Conservation (phyloP, 2,113 vertebrate genomes). For the Nicator chloris region DNA sequence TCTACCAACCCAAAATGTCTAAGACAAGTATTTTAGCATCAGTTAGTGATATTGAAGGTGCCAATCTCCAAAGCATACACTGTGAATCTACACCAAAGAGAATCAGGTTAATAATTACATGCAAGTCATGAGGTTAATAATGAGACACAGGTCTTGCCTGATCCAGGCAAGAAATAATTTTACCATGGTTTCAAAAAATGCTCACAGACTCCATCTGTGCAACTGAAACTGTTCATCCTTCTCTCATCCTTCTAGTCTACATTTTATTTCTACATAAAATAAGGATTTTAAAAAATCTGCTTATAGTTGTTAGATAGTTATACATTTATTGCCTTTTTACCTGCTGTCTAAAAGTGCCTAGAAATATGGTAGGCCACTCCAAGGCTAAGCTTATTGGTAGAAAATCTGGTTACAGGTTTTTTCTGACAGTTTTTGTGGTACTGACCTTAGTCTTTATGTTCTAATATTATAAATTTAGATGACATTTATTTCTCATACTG, state of each 20-base stretch:
- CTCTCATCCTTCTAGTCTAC: background rate
- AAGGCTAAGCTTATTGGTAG: background rate
- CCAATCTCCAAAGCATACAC: background rate
- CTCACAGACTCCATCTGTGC: background rate
- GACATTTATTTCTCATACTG: background rate
- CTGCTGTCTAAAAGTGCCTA: background rate
- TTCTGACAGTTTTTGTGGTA: background rate
- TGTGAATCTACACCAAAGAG: background rate
- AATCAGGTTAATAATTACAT: background rate
- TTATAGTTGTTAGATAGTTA: background rate
- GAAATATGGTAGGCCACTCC: background rate
- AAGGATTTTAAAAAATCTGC: background rate
- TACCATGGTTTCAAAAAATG: background rate
- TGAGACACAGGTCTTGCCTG: too few species aligned
- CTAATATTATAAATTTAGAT: background rate
- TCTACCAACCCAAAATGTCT: background rate
- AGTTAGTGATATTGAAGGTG: background rate
- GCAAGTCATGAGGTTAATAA: background rate
- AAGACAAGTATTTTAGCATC: background rate
- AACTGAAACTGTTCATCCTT: background rate
- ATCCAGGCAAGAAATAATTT: background rate
- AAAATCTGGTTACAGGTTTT: background rate
- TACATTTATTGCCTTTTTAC: background rate
- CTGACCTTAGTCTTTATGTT: background rate
- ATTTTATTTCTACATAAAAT: background rate